Conservation (phyloP, 2,797 vertebrate species). For the Tapirus indicus region DNA sequence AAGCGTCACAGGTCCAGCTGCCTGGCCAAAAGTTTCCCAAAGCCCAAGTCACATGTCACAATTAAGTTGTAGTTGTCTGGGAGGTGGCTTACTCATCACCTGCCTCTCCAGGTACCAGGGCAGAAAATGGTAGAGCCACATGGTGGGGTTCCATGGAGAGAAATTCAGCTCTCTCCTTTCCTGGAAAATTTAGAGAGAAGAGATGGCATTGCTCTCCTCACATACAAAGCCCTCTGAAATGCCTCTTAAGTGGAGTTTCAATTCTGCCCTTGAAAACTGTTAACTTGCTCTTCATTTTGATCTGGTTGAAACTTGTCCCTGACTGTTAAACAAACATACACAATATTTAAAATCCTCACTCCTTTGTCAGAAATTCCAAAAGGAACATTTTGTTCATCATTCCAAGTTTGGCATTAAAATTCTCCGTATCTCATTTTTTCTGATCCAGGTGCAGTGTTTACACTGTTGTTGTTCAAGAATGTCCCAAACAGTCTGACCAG, state of each 20-base stretch:
- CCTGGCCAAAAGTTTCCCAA: slow-evolving; percentile 58
- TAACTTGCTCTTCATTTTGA: background rate
- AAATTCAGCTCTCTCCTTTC: slow-evolving; percentile 23
- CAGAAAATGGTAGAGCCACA: slow-evolving; percentile 32
- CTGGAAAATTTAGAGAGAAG: background rate
- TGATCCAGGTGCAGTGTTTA: background rate
- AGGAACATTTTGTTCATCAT: background rate
- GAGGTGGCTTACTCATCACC: slow-evolving; percentile 34
- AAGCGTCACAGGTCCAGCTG: slow-evolving; percentile 87
- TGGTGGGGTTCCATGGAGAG: background rate
- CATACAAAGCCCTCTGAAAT: background rate
- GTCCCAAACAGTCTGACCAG: background rate
- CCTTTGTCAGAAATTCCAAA: background rate
- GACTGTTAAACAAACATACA: background rate
- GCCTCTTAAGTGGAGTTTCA: background rate
- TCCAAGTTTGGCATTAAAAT: background rate
- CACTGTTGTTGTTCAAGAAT: background rate
- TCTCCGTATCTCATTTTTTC: background rate
- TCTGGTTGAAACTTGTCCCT: background rate
- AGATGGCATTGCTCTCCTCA: background rate
- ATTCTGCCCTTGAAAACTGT: background rate
- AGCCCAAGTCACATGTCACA: slow-evolving; percentile 84
- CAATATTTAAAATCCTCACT: background rate
- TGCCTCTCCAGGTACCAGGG: slow-evolving; percentile 71
- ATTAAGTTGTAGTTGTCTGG: slow-evolving; percentile 81